A percentile compares a stretch with the other conserved stretches of the same genome.
Evolutionary conservation across 1,140 invertebrate species (phyloP).

Genomic region (Acromyrmex charruanus): DNA sequence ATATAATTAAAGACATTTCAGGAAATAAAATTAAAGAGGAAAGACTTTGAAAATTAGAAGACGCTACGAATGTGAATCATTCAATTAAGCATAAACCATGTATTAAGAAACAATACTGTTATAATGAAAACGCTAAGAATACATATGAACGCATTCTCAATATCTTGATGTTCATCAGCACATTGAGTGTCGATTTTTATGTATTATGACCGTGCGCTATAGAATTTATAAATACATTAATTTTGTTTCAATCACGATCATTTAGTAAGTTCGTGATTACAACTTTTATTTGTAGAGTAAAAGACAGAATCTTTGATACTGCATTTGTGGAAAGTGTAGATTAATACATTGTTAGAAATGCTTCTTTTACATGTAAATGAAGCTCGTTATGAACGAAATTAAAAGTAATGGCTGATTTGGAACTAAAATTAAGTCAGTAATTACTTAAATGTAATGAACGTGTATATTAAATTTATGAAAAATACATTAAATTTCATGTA

Average conservation of each 20-base stretch:
- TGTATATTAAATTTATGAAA: no score
- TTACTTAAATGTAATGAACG: no score
- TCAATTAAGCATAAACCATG: neutral
- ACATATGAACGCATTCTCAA: neutral
- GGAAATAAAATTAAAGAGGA: neutral
- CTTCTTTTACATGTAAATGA: no score
- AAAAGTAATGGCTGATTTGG: no score
- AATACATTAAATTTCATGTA: no score
- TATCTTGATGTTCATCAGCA: constrained; percentile 13
- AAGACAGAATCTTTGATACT: neutral
- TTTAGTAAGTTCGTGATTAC: neutral
- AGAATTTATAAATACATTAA: neutral
- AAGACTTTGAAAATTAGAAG: neutral
- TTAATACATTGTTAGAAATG: neutral
- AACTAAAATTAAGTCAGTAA: no score
- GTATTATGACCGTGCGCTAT: neutral
- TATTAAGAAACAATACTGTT: neutral
- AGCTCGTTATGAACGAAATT: no score
- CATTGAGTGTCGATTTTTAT: neutral
- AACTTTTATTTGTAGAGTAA: neutral
- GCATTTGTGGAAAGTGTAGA: neutral
- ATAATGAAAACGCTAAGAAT: neutral
- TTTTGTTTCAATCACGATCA: neutral
- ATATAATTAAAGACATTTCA: neutral
- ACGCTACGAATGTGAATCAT: neutral